phyloP scores from a whole-genome alignment of 2,797 vertebrate genomes.

The Thalassophryne amazonica region DNA sequence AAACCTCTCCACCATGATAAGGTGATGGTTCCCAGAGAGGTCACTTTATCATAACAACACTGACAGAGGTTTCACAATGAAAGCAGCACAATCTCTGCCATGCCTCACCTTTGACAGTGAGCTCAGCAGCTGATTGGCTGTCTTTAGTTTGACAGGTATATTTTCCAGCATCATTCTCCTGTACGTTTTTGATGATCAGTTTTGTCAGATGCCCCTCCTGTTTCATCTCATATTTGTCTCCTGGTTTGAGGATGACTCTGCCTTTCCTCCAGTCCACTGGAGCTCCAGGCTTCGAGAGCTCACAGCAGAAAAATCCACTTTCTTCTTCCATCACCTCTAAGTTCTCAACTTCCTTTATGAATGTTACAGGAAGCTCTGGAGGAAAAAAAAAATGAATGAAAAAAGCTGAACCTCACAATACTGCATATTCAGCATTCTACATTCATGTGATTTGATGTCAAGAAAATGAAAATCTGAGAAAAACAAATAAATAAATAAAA shows the following conservation, averaged over 20 bases:
- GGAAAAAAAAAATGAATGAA: conserved; percentile 20
- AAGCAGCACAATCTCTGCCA: no score
- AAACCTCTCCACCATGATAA: no score
- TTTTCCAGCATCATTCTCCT: conserved; percentile 85
- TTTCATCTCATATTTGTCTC: conserved; percentile 87
- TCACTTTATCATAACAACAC: no score
- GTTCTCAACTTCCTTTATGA: conserved; percentile 79
- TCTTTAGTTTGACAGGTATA: conserved; percentile 88
- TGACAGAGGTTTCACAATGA: no score
- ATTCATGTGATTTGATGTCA: no score
- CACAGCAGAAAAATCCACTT: conserved; percentile 75
- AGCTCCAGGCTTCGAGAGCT: conserved; percentile 79
- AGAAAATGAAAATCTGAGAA: no score
- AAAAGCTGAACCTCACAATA: neutral
- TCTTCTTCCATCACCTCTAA: conserved; percentile 83
- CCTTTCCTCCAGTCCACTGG: conserved; percentile 88
- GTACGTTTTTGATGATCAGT: conserved; percentile 77
- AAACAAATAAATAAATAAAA: no score
- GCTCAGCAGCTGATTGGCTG: conserved; percentile 79
- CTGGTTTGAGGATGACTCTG: conserved; percentile 81
- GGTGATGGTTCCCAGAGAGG: no score
- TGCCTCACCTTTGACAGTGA: conserved; percentile 85
- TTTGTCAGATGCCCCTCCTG: conserved; percentile 69
- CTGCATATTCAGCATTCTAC: no score
- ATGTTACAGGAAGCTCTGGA: conserved; percentile 82